Evolutionary conservation across 92 coral and sea anemone genomes (phyloP), one percentile per base, ranked within the genome.

Genomic region (Siderastrea radians): DNA sequence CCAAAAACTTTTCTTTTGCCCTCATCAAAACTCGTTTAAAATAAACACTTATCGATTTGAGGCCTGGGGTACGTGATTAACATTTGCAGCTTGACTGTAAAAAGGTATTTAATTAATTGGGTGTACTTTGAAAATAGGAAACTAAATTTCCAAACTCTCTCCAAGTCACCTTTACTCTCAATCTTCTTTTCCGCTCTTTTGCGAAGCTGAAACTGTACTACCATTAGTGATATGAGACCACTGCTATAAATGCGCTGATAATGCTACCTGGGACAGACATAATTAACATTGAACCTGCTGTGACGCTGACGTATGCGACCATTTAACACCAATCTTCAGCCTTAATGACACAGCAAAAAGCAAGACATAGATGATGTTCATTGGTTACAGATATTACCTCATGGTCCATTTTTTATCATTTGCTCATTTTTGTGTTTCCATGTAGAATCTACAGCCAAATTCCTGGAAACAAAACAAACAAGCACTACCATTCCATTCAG

Each of bases 401-500:
- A 19, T 26, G 48, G 59, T 76, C 46, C 59, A 76, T 76, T 76
- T 12, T 76, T 76, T 76, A 26, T 26, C 46, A 26, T 1, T 60
- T 79, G 14, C 10, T 44, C 47, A 38, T 61, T 48, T 55, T 59
- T 77, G 58, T 72, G 38, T 75, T 64, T 50, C 9, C 16, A 16
- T 82, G 13, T 51, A 93, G 95, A 93, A 78, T 85, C 89, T 47
- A 85, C 91, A 5, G 77, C 88, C 44, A 90, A 85, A 59, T 93
- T 66, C 68, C 52, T 89, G 3, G 93, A 89, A 64, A 81, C 78
- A 62, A 83, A 49, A 55, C 93, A 89, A 72, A 80, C 89, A 6
- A 62, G 52, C 80, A 82, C 93, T 7, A 89, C 93, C 58, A 85
- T 93, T 26, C 93, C 89, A 6, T 93, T 93, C 59, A 89, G 93